phyloP scores from a whole-genome alignment of 2,797 vertebrate species.

The Chrysolophus pictus region DNA sequence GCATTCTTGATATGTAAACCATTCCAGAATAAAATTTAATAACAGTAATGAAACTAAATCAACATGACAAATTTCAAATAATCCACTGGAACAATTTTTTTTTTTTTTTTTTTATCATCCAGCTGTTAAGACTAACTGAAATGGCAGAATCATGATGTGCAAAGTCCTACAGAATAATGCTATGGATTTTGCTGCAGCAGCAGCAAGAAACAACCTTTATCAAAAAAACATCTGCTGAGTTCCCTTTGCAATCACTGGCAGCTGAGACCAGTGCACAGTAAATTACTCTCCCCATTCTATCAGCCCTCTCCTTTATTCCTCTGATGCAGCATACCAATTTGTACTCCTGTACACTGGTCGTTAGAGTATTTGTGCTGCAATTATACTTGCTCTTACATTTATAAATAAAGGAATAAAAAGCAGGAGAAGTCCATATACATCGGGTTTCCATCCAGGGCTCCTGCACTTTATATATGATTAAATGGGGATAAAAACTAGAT shows the following conservation, averaged over 20 bases:
- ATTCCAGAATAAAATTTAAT: slow-evolving; percentile 68
- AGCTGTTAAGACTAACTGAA: slow-evolving; percentile 63
- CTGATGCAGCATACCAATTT: slow-evolving; percentile 15
- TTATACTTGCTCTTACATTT: not conserved
- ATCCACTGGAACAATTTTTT: slow-evolving; percentile 56
- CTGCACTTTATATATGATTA: not conserved
- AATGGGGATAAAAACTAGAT: not conserved
- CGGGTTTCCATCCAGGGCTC: not conserved
- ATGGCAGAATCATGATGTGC: slow-evolving; percentile 41
- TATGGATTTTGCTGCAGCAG: slow-evolving; percentile 31
- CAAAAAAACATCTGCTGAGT: slow-evolving; percentile 71
- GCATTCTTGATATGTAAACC: slow-evolving; percentile 68
- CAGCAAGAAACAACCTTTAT: slow-evolving; percentile 66
- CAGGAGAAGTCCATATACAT: not conserved
- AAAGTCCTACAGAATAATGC: slow-evolving; percentile 18
- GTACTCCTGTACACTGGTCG: not conserved
- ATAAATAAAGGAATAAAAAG: not conserved
- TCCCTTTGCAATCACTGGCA: slow-evolving; percentile 59
- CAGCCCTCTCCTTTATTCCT: slow-evolving; percentile 44
- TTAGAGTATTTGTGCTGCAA: slow-evolving; percentile 12
- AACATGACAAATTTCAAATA: slow-evolving; percentile 68
- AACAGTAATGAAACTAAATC: slow-evolving; percentile 65
- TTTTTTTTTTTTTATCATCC: slow-evolving; percentile 37
- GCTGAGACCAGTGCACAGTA: slow-evolving; percentile 59
- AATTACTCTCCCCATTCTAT: slow-evolving; percentile 61